Percentiles rank a stretch among this genome's conserved stretches.
Evolutionary conservation across 2,888 invertebrate genomes (phyloP).

Genomic region (Calephelis perditalis): DNA sequence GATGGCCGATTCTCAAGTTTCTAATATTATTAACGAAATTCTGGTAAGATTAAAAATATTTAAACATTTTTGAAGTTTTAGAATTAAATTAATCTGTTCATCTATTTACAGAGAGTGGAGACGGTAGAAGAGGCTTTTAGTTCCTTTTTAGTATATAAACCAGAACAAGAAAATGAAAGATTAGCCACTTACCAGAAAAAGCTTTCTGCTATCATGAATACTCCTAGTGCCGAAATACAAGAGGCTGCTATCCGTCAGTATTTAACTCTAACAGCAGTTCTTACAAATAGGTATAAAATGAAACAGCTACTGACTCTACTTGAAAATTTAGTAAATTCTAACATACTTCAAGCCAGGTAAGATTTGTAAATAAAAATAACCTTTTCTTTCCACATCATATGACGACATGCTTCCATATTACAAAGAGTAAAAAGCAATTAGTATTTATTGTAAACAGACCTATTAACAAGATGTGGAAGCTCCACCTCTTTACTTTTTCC

Average conservation of each 20-base stretch:
- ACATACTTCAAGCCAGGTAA: constrained; percentile 86
- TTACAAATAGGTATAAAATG: constrained; percentile 86
- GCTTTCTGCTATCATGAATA: constrained; percentile 82
- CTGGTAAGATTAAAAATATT: constrained; percentile 65
- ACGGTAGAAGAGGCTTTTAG: constrained; percentile 93
- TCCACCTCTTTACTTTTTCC: too few relatives aligned
- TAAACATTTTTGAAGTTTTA: background rate
- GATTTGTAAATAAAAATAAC: constrained; percentile 17
- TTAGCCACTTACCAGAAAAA: constrained; percentile 82
- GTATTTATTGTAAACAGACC: too few relatives aligned
- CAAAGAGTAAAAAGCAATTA: too few relatives aligned
- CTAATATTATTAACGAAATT: constrained; percentile 82
- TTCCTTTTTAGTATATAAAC: constrained; percentile 89
- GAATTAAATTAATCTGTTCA: background rate
- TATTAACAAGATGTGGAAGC: too few relatives aligned
- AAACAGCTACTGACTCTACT: constrained; percentile 86
- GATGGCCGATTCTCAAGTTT: constrained; percentile 81
- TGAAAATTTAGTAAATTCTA: constrained; percentile 85
- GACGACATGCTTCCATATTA: too few relatives aligned
- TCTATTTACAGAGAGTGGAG: constrained; percentile 83
- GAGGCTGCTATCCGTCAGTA: constrained; percentile 87
- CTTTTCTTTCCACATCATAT: background rate
- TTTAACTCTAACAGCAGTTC: constrained; percentile 83
- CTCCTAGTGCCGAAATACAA: constrained; percentile 83
- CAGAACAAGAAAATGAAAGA: constrained; percentile 83